A percentile compares a stretch with the other conserved stretches of the same genome.
Conservation (phyloP, 2,888 invertebrate species). For the Piscicola geometra region DNA sequence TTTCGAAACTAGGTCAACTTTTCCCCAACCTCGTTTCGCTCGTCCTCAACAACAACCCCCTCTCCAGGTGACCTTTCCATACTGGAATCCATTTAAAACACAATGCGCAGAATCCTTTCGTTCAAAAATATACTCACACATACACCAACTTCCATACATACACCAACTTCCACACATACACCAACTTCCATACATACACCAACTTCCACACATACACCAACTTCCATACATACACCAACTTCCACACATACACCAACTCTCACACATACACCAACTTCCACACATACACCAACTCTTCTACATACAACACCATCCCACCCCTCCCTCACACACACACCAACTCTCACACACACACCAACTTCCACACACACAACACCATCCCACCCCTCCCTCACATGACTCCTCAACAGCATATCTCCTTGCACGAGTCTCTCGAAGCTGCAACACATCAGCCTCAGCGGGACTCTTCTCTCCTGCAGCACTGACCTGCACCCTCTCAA, state of each 20-base stretch:
- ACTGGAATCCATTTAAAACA: too few species aligned
- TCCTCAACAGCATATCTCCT: too few species aligned
- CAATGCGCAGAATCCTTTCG: too few species aligned
- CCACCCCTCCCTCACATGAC: too few species aligned
- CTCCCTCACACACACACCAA: conserved; percentile 13
- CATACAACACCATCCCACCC: neutral
- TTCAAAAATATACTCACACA: conserved; percentile 27
- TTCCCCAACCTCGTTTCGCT: conserved; percentile 80
- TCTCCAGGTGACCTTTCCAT: too few species aligned
- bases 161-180: conserved; percentile 16
- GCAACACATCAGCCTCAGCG: neutral
- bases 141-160: conserved; percentile 27
- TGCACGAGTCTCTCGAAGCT: neutral
- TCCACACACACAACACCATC: conserved; percentile 10
- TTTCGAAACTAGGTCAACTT: conserved; percentile 74
- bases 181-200: conserved; percentile 25
- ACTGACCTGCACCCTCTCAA: neutral
- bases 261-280: conserved; percentile 21
- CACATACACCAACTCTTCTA: neutral
- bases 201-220: conserved; percentile 26
- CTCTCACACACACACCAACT: conserved; percentile 14
- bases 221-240: conserved; percentile 25
- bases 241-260: conserved; percentile 27
- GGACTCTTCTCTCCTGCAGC: neutral
- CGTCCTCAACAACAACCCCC: conserved; percentile 61